Evolutionary conservation across 2,113 vertebrate species (phyloP), one percentile per base, ranked within the genome.

Genomic region (Xenopus laevis): DNA sequence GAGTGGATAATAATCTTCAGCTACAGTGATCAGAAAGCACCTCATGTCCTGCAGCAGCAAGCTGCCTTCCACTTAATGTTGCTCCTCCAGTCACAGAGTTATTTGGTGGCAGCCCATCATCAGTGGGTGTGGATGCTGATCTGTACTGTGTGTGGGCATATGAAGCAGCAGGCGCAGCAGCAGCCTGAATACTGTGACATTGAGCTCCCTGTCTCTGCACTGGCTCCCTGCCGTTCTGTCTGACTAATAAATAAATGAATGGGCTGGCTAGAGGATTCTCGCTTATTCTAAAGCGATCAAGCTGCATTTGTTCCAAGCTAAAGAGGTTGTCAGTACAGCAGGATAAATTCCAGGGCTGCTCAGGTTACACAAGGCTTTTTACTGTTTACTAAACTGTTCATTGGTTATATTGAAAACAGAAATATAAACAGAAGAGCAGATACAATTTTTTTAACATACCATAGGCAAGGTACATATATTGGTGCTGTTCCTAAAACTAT

Each of bases 281-380:
- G 63, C 71, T 78, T 71, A 68, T 78, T 73, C 64, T 21, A 13
- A 23, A n/a, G 27, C 45, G 13, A 46, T 23, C 12, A 15, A 15
- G 61, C 23, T 23, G 53, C 17, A 3, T 57, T 17, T 58, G 63
- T 58, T 69, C 44, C 44, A 40, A 47, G 60, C 17, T 68, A 68
- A 20, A 65, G 47, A 53, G 65, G 62, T 33, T 74, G 52, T 65
- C 64, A 59, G 60, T 74, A 58, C 30, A 44, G 76, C 45, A 50
- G 81, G 13, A 80, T 74, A 66, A 69, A 70, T 80, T 33, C 59
- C 70, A n/a, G 45, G 63, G 40, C 71, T 73, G 80, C 82, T 83
- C 80, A 13, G 63, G 64, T 82, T 84, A 80, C 83, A 18, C 30
- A 2, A 57, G 16, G 74, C 72, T 68, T 67, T 66, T 45, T 65